phyloP scores from a whole-genome alignment of 2,888 invertebrate species.

The Zootermopsis nevadensis region DNA sequence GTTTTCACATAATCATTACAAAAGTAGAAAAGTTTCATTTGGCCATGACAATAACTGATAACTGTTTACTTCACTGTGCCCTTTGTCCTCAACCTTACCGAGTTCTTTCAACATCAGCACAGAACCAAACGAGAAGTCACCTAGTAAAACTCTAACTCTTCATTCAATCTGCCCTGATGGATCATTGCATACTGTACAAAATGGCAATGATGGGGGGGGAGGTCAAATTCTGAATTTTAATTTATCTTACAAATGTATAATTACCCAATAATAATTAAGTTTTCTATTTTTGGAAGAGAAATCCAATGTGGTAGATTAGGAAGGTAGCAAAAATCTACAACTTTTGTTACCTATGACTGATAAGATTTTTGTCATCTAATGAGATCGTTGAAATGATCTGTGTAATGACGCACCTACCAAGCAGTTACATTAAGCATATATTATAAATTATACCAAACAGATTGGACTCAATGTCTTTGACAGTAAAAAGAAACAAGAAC shows the following conservation, averaged over 20 bases:
- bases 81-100: too few species aligned
- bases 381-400: conserved; percentile 5
- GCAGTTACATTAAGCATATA: not conserved
- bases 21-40: too few species aligned
- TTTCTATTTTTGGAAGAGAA: not conserved
- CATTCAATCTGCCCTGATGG: too few species aligned
- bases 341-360: not conserved
- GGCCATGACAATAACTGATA: too few species aligned
- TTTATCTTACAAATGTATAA: not conserved
- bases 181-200: not conserved
- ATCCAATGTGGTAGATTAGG: not conserved
- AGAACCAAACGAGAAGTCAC: too few species aligned
- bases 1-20: too few species aligned
- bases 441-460: not conserved
- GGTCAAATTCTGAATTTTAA: not conserved
- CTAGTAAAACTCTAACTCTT: too few species aligned
- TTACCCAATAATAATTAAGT: not conserved
- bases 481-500: not conserved
- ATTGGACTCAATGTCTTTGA: not conserved
- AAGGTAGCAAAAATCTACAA: not conserved
- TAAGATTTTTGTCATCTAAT: not conserved
- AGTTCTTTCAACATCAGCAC: too few species aligned
- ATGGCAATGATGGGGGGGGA: not conserved
- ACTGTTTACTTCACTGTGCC: too few species aligned
- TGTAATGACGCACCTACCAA: not conserved